Percentiles rank a stretch among this genome's conserved stretches.
phyloP scores from a whole-genome alignment of 1,140 invertebrate genomes.

The Tetramorium alpestre region DNA sequence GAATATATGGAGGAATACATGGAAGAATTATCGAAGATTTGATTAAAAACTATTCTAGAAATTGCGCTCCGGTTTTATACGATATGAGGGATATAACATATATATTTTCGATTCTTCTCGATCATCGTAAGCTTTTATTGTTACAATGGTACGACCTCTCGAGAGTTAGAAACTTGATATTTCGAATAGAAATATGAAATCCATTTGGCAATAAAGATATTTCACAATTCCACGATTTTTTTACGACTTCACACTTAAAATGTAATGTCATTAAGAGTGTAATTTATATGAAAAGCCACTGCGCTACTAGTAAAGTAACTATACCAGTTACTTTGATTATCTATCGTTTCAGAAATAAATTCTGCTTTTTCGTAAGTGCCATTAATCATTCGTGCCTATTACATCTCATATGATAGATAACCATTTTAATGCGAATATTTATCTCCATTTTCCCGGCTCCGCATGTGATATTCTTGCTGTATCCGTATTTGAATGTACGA shows the following conservation, averaged over 20 bases:
- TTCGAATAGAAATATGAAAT: conserved; percentile 3
- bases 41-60: conserved; percentile 27
- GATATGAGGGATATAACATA: conserved; percentile 23
- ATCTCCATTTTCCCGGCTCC: neutral
- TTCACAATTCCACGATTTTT: neutral
- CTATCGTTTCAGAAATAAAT: neutral
- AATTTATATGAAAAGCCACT: too few species aligned
- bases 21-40: conserved; percentile 3
- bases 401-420: neutral
- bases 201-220: neutral
- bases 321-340: neutral
- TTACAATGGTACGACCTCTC: neutral
- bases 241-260: neutral
- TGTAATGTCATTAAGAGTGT: neutral
- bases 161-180: neutral
- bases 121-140: conserved; percentile 29
- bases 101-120: conserved; percentile 35
- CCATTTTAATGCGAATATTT: conserved; percentile 18
- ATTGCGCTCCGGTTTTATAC: neutral
- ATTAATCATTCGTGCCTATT: conserved; percentile 21
- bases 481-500: neutral
- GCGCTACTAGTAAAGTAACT: neutral
- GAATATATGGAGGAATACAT: neutral
- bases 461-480: neutral
- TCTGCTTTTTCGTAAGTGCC: neutral